These are phyloP conservation scores for Lagothrix lagotricha DNA, from an alignment of 2,797 vertebrate genomes.

Conservation along the genomic window DNA sequence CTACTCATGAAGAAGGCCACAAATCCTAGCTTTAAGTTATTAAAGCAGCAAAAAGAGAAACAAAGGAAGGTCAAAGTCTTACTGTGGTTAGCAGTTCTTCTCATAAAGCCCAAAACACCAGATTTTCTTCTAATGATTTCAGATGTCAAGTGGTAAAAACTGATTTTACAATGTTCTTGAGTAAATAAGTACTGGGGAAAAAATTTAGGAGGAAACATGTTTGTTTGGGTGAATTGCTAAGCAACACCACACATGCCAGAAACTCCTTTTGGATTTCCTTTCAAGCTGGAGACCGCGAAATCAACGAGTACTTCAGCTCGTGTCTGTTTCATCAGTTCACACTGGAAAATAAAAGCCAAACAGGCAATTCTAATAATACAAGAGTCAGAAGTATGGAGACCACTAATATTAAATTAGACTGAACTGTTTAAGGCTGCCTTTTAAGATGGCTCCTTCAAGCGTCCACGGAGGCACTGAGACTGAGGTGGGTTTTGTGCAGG, in stretches of 20 bases:
- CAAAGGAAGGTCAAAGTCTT: conserved; percentile 2
- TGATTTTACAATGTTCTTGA: conserved; percentile 54
- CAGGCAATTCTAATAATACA: not conserved
- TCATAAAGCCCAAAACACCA: conserved; percentile 8
- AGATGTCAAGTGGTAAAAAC: conserved; percentile 65
- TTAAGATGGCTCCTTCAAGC: not conserved
- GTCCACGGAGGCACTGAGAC: not conserved
- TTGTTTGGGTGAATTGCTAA: conserved; percentile 74
- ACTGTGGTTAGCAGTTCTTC: not conserved
- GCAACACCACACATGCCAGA: conserved; percentile 61
- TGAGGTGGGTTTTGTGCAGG: not conserved
- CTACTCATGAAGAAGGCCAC: not conserved
- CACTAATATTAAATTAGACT: not conserved
- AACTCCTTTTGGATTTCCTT: conserved; percentile 56
- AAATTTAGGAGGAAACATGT: conserved; percentile 36
- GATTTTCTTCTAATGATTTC: conserved; percentile 60
- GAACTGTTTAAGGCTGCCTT: not conserved
- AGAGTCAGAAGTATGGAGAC: not conserved
- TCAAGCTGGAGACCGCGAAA: conserved; percentile 11
- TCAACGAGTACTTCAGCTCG: not conserved
- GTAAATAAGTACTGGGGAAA: conserved; percentile 57
- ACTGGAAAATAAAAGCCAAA: conserved; percentile 46
- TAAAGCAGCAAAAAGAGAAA: not conserved
- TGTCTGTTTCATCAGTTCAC: not conserved
- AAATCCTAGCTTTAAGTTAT: not conserved